Base-by-base conservation (phyloP, 2,888 invertebrate species). In the Salpingus planirostris region DNA sequence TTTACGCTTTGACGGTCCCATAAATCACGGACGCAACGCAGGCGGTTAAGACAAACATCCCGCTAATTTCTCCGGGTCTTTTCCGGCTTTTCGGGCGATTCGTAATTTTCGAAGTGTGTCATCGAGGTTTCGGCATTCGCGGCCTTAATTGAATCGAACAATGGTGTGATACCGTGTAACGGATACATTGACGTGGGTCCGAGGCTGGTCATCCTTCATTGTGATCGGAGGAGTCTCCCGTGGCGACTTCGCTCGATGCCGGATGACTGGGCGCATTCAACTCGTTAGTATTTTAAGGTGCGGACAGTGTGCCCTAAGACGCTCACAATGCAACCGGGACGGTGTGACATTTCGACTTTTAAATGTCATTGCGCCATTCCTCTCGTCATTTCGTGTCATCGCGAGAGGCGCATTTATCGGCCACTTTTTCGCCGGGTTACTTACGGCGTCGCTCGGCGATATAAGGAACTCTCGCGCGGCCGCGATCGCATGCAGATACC, bases 211-310 rank as follows among this genome's bases (percentile, higher is more conserved):
- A 38, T 35, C 38, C 29, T 29, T 31, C 35, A 38, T 43, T 41
- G 37, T 47, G 39, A 42, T 44, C 43, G 33, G 42, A 32, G 35
- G 39, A 39, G 32, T 39, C 41, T 34, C 47, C 44, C 33, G 42
- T 42, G 31, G 44, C 21, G 42, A 34, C 33, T 35, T n/a, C 27
- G 28, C 34, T 38, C 31, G 38, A 31, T 31, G 38, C 31, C n/a
- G 18, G 40, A 39, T 47, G 52, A 54, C 51, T 45, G 44, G 43
- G 51, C 52, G 49, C 38, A 51, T 50, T 52, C 47, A 43, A 44
- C 49, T 51, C 45, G 49, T 51, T 54, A 48, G 47, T 47, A 51
- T 54, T 47, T 47, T 47, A 50, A 52, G 54, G 54, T 51, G 54
- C 49, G 54, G 52, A 50, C 47, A 47, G 38, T 42, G 39, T 42